These are phyloP conservation scores for Hypocryptadius cinnamomeus DNA, from an alignment of 2,113 vertebrate species.

Conservation along the genomic window DNA sequence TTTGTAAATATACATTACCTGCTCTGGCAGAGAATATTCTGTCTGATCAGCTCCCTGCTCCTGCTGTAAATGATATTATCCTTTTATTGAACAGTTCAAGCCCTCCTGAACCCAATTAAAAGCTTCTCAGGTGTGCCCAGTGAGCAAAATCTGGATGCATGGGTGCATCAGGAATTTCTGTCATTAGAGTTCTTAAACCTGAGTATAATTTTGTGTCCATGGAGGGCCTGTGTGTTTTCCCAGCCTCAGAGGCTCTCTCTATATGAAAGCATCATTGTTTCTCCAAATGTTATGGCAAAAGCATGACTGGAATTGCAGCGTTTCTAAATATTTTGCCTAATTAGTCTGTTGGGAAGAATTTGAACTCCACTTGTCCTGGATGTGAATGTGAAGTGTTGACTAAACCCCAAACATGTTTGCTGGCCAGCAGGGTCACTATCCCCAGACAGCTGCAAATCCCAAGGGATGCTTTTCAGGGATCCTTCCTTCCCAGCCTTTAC, in stretches of 20 bases:
- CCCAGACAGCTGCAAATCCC: not conserved
- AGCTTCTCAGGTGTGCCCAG: not conserved
- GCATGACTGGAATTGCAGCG: slow-evolving; percentile 2
- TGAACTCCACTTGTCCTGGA: slow-evolving; percentile 42
- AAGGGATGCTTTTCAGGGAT: not conserved
- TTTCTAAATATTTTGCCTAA: slow-evolving; percentile 54
- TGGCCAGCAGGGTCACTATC: not conserved
- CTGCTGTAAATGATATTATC: not conserved
- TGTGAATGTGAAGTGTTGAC: slow-evolving; percentile 13
- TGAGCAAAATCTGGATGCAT: not conserved
- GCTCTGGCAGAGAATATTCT: not conserved
- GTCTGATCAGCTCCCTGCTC: not conserved
- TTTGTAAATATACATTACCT: slow-evolving; percentile 6
- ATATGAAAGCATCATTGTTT: slow-evolving; percentile 11
- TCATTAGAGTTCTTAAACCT: not conserved
- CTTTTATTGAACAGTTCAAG: not conserved
- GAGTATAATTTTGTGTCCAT: not conserved
- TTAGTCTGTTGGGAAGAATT: slow-evolving; percentile 52
- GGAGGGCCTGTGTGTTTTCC: not conserved
- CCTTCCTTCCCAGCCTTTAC: not conserved
- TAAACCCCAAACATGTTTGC: not conserved
- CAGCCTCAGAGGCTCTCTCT: not conserved
- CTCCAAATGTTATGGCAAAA: slow-evolving; percentile 2
- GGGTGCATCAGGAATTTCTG: not conserved
- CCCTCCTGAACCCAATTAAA: not conserved